These are phyloP conservation scores for Charina bottae DNA, from an alignment of 2,113 vertebrate species.

Conservation along the genomic window DNA sequence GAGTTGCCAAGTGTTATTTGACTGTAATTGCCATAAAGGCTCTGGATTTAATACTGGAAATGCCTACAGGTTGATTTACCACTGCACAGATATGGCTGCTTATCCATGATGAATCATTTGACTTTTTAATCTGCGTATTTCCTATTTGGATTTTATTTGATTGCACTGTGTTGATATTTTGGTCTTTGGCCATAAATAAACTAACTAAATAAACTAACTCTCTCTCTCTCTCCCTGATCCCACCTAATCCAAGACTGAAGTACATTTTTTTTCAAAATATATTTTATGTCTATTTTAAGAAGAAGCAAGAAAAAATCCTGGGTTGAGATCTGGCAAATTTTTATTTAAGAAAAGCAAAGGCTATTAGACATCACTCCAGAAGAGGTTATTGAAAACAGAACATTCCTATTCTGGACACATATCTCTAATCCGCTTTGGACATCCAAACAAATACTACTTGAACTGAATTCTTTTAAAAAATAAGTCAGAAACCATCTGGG, in stretches of 20 bases:
- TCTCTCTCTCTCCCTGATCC: not conserved
- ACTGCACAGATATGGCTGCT: not conserved
- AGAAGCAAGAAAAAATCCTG: not conserved
- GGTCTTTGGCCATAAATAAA: not conserved
- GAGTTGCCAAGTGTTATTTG: not conserved
- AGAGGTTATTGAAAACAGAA: constrained; percentile 43
- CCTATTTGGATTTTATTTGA: not conserved
- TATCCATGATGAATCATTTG: not conserved
- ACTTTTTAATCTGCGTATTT: not conserved
- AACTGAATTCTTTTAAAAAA: constrained; percentile 18
- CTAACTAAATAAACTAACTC: not conserved
- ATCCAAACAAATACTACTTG: constrained; percentile 14
- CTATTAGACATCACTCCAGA: not conserved
- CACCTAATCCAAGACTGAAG: not conserved
- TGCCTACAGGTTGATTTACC: not conserved
- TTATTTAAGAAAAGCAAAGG: rapidly evolving
- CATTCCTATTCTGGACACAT: constrained; percentile 19
- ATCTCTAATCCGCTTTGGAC: constrained; percentile 34
- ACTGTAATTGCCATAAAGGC: not conserved
- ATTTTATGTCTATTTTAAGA: not conserved
- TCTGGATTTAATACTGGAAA: not conserved
- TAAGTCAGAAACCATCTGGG: constrained; percentile 38
- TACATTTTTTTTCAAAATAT: not conserved
- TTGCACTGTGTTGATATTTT: not conserved
- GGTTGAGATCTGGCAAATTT: not conserved